phyloP scores from a whole-genome alignment of 2,113 vertebrate genomes.

The Sinocyclocheilus anophthalmus region DNA sequence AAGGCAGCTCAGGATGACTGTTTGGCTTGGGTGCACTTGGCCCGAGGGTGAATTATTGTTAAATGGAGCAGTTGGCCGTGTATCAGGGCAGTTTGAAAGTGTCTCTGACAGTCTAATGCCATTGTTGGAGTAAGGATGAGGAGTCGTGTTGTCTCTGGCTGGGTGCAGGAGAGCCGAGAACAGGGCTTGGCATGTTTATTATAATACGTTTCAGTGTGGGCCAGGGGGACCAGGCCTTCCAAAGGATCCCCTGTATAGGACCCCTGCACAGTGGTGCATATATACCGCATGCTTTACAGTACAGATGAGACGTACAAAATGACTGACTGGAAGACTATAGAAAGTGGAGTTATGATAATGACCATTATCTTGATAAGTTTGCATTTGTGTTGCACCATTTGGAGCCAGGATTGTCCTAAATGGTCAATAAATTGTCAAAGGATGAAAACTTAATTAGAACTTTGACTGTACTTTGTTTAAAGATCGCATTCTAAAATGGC shows the following conservation, averaged over 20 bases:
- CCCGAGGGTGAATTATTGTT: conserved; percentile 44
- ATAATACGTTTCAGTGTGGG: conserved; percentile 41
- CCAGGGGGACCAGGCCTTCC: conserved; percentile 9
- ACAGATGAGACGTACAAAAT: conserved; percentile 33
- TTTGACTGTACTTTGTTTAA: conserved; percentile 32
- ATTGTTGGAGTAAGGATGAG: conserved; percentile 50
- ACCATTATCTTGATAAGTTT: conserved; percentile 51
- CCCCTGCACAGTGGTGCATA: conserved; percentile 27
- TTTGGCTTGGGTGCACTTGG: conserved; percentile 41
- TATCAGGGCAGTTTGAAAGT: conserved; percentile 39
- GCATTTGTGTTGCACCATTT: conserved; percentile 46
- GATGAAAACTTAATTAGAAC: conserved; percentile 51
- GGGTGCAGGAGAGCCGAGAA: conserved; percentile 18
- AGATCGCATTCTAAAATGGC: conserved; percentile 16
- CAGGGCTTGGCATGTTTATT: conserved; percentile 49
- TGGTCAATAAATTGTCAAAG: conserved; percentile 43
- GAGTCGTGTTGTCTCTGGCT: conserved; percentile 49
- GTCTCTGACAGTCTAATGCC: conserved; percentile 55
- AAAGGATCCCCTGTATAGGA: conserved; percentile 30
- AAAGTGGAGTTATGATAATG: conserved; percentile 36
- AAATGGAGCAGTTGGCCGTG: conserved; percentile 55
- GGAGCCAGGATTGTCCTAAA: conserved; percentile 35
- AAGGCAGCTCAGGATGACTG: conserved; percentile 37
- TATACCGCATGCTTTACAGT: neutral
- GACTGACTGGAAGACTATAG: conserved; percentile 17